These are phyloP conservation scores for Fukomys damarensis DNA, from an alignment of 2,113 vertebrate genomes.

Conservation along the genomic window DNA sequence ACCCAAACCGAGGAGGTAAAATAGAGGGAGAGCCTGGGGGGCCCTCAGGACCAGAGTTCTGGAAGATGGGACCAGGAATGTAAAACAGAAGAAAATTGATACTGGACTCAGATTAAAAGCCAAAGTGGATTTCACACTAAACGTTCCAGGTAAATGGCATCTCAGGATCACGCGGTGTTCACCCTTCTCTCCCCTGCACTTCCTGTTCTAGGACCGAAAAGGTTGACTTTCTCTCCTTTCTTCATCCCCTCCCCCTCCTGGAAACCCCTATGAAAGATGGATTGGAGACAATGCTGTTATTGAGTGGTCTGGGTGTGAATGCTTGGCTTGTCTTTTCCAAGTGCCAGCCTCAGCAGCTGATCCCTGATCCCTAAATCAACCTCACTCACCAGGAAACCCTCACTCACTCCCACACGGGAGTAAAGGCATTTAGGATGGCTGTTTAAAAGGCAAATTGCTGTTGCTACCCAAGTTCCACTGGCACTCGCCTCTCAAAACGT, in stretches of 20 bases:
- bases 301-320: constrained; percentile 87
- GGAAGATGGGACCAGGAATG: background rate
- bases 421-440: background rate
- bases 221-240: constrained; percentile 68
- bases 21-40: background rate
- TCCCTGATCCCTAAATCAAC: constrained; percentile 81
- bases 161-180: constrained; percentile 39
- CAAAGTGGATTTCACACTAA: constrained; percentile 67
- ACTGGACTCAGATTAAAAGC: constrained; percentile 58
- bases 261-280: constrained; percentile 77
- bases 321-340: constrained; percentile 84
- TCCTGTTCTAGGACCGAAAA: constrained; percentile 71
- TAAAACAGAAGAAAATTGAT: constrained; percentile 67
- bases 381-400: constrained; percentile 81
- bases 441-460: background rate
- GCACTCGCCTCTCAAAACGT: constrained; percentile 35
- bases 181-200: constrained; percentile 56
- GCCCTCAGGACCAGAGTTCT: too few species aligned
- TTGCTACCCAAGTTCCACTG: background rate
- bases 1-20: background rate
- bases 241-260: constrained; percentile 67
- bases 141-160: constrained; percentile 72
- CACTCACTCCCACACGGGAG: constrained; percentile 37
- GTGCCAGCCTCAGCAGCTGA: constrained; percentile 86
- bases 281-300: constrained; percentile 87